These are phyloP conservation scores for Oostethus manadensis DNA, from an alignment of 2,113 vertebrate species.

Conservation along the genomic window DNA sequence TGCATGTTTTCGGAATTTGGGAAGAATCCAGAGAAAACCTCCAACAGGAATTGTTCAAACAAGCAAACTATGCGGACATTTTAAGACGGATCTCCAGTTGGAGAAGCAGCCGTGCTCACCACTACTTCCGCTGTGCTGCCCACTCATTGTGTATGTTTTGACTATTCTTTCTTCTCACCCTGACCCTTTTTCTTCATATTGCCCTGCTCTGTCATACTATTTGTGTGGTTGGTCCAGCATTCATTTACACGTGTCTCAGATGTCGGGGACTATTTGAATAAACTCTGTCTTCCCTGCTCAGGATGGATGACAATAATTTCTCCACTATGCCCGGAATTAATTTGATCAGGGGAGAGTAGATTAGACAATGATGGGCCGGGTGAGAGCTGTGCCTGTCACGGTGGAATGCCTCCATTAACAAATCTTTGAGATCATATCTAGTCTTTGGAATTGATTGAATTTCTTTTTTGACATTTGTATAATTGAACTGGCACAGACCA, in stretches of 20 bases:
- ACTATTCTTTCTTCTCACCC: too few relatives aligned
- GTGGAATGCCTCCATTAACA: slow-evolving; percentile 47
- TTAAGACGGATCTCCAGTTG: too few relatives aligned
- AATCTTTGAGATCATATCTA: slow-evolving; percentile 53
- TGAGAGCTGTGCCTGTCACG: slow-evolving; percentile 12
- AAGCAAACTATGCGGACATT: too few relatives aligned
- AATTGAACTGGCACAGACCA: slow-evolving; percentile 21
- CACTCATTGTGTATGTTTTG: too few relatives aligned
- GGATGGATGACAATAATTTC: background rate
- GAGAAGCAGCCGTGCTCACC: too few relatives aligned
- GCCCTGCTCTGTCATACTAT: too few relatives aligned
- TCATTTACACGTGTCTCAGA: slow-evolving; percentile 5
- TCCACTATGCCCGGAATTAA: slow-evolving; percentile 7
- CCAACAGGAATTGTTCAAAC: too few relatives aligned
- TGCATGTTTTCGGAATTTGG: too few relatives aligned
- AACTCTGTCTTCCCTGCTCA: slow-evolving; percentile 6
- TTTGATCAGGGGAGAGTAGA: background rate
- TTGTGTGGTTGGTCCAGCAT: background rate
- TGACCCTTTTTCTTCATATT: too few relatives aligned
- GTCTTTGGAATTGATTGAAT: slow-evolving; percentile 57
- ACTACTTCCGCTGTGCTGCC: too few relatives aligned
- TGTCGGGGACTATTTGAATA: slow-evolving; percentile 1
- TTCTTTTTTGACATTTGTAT: slow-evolving; percentile 14
- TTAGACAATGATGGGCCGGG: slow-evolving; percentile 9
- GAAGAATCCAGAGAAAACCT: too few relatives aligned